Percentiles rank a stretch among this genome's conserved stretches.
Evolutionary conservation across 1,140 invertebrate genomes (phyloP).

Genomic region (Pogonomyrmex californicus): DNA sequence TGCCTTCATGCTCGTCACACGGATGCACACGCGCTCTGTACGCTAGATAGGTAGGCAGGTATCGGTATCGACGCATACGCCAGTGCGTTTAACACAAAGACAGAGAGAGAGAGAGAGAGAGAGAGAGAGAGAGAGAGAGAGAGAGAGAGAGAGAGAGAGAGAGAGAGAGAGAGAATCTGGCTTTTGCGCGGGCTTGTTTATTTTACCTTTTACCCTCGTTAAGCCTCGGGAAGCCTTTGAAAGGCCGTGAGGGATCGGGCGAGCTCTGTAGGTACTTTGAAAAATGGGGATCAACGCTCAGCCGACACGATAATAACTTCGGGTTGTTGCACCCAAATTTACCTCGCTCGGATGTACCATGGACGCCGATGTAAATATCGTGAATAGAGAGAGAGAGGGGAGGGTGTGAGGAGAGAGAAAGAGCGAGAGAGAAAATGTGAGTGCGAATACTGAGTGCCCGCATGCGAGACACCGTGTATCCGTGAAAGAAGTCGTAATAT

Average conservation of each 20-base stretch:
- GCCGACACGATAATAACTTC: conserved; percentile 67
- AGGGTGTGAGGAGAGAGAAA: neutral
- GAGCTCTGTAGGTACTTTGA: conserved; percentile 66
- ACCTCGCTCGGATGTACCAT: conserved; percentile 58
- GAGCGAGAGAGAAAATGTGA: neutral
- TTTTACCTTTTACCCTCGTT: conserved; percentile 70
- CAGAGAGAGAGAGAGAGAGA: conserved; percentile 42
- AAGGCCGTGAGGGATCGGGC: conserved; percentile 58
- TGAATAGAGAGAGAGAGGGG: conserved; percentile 35
- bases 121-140: conserved; percentile 3
- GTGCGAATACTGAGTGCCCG: neutral
- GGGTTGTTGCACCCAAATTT: conserved; percentile 67
- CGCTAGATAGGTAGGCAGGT: conserved; percentile 43
- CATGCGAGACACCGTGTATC: conserved; percentile 6
- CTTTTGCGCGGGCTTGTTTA: conserved; percentile 64
- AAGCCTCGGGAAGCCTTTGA: conserved; percentile 68
- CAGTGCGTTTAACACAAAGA: conserved; percentile 63
- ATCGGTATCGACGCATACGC: conserved; percentile 63
- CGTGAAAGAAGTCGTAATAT: conserved; percentile 30
- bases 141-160: conserved; percentile 21
- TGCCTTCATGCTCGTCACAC: conserved; percentile 59
- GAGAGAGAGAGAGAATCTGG: conserved; percentile 25
- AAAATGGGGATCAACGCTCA: conserved; percentile 68
- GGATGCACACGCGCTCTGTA: conserved; percentile 52
- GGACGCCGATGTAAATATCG: conserved; percentile 53